These are phyloP conservation scores for human DNA, from an alignment of 2,113 vertebrate genomes.

Conservation along the genomic window GRCh38 chr2:200219501-200220000, in stretches of 20 bases:
- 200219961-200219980: slow-evolving; percentile 63
- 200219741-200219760: not conserved
- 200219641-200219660: not conserved
- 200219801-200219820: slow-evolving; percentile 40
- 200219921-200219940: slow-evolving; percentile 55
- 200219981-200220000: slow-evolving; percentile 59
- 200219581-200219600: not conserved
- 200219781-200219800: slow-evolving; percentile 18
- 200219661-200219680: not conserved
- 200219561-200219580: not conserved
- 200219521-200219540: not conserved
- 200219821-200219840: not conserved
- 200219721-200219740: not conserved
- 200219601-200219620: not conserved
- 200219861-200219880: not conserved
- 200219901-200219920: not conserved
- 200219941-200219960: slow-evolving; percentile 46
- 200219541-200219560: not conserved
- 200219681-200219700: not conserved
- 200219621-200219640: not conserved
- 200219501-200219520: not conserved
- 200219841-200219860: not conserved
- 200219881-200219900: slow-evolving; percentile 59
- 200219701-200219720: not conserved
- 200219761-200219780: slow-evolving; percentile 34